These are phyloP conservation scores for Nothoprocta perdicaria DNA, from an alignment of 2,113 vertebrate genomes.

Conservation along the genomic window DNA sequence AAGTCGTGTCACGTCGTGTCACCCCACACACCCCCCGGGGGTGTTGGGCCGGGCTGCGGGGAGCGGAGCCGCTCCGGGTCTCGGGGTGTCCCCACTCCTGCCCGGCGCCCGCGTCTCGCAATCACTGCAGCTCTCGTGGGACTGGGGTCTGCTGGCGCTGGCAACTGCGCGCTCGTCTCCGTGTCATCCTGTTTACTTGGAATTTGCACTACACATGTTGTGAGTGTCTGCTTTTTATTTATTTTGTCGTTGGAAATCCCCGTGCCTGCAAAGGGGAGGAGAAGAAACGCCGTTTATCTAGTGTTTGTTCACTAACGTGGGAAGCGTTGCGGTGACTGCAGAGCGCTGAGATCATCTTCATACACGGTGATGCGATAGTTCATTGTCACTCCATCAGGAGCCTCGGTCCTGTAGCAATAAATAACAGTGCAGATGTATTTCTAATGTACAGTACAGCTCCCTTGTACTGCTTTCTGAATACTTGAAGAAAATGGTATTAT, in stretches of 20 bases:
- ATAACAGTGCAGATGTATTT: constrained; percentile 70
- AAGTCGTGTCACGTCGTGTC: too few species aligned
- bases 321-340: constrained; percentile 62
- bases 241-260: constrained; percentile 74
- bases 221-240: constrained; percentile 81
- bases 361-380: constrained; percentile 74
- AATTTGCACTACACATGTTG: constrained; percentile 74
- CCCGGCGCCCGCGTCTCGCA: background rate
- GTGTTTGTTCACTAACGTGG: constrained; percentile 65
- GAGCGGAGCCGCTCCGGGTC: background rate
- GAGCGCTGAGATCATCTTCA: constrained; percentile 75
- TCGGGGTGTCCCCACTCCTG: background rate
- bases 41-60: background rate
- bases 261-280: constrained; percentile 57
- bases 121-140: constrained; percentile 44
- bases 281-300: constrained; percentile 15
- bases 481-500: constrained; percentile 82
- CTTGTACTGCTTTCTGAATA: constrained; percentile 76
- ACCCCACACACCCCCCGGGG: too few species aligned
- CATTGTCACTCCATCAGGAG: constrained; percentile 82
- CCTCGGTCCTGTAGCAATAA: constrained; percentile 74
- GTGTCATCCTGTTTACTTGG: constrained; percentile 81
- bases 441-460: constrained; percentile 65
- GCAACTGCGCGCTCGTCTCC: constrained; percentile 68
- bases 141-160: background rate